Evolutionary conservation across 1,140 invertebrate genomes (phyloP), one percentile per base, ranked within the genome.

Genomic region (Penaeus indicus): DNA sequence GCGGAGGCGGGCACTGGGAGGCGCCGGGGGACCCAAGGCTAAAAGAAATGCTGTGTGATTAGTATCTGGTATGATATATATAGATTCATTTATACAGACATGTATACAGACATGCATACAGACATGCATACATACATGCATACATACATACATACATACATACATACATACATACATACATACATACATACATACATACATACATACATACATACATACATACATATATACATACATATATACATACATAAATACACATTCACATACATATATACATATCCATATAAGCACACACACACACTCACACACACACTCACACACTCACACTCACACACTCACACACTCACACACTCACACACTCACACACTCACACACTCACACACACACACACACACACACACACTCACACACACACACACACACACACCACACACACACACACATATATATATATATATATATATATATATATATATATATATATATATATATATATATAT

Each of bases 131-230:
- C 27, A 79, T 83, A 62, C 19, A 22, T 83, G 21, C 27, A 79
- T 62, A 11, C 27, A 79, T 83, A 79, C 27, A 83, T 83, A 83
- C 61, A 83, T 83, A 83, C 27, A 79, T 83, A 79, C 61, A 79
- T 83, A 79, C 61, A 79, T 83, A 79, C 61, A 79, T 79, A 79
- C 61, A 83, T 83, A 83, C 61, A 79, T 83, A 32, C 61, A 83
- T 83, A 32, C 61, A 32, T 83, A 32, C 61, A 79, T n/a, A 64
- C 32, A 79, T 83, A 32, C 32, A 32, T 32, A 32, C 32, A 32
- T 32, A 32, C 32, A 32, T 32, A 32, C 32, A 32, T 32, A 32
- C 32, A 32, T 32, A 32, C 32, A 32, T 32, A 32, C 32, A 32
- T 32, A 32, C 32, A 32, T 32, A 32, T 2, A 32, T 32, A 32